Base-by-base conservation (phyloP, 2,797 vertebrate genomes). In the Melanotaenia nigrans region DNA sequence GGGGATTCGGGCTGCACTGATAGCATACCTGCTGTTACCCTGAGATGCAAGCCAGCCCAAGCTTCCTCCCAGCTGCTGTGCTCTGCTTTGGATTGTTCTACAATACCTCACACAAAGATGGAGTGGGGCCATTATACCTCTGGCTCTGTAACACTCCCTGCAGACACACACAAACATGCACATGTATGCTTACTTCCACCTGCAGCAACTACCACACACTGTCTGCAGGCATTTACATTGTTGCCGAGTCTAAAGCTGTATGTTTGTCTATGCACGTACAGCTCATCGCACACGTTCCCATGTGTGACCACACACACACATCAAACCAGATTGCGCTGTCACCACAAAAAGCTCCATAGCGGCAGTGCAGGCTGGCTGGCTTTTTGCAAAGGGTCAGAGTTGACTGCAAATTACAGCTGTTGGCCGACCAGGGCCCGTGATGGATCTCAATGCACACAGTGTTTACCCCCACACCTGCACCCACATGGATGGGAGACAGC, bases 381-480 rank as follows among this genome's bases (percentile, higher is more conserved):
- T 87, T 87, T 85, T 85, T 76, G 55, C 61, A 56, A 59, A 64
- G 74, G 85, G 92, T 93, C 90, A 91, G 87, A 91, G 90, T 88
- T 90, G 85, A 85, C 79, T 81, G 79, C 77, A 92, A 90, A 92
- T 91, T 91, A 88, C 90, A 91, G 85, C 83, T 88, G 79, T 79
- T 82, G 84, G 79, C 81, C n/a, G 62, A 86, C 75, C 63, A 55
- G 63, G 73, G 73, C 79, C n/a, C 11, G 71, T 62, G 87, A 91
- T 85, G 80, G 89, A 89, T 89, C 89, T 88, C 75, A 79, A 68
- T 83, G 81, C 85, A 32, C 76, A 79, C 54, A 64, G 85, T 87
- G 87, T 91, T 92, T 89, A 89, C 80, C 68, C 83, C 82, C 87
- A 86, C 87, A 90, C 86, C 85, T 87, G 83, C 88, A 87, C 74